These are phyloP conservation scores for Macrostomum cliftonense DNA, from an alignment of 2,888 invertebrate species.

Conservation along the genomic window DNA sequence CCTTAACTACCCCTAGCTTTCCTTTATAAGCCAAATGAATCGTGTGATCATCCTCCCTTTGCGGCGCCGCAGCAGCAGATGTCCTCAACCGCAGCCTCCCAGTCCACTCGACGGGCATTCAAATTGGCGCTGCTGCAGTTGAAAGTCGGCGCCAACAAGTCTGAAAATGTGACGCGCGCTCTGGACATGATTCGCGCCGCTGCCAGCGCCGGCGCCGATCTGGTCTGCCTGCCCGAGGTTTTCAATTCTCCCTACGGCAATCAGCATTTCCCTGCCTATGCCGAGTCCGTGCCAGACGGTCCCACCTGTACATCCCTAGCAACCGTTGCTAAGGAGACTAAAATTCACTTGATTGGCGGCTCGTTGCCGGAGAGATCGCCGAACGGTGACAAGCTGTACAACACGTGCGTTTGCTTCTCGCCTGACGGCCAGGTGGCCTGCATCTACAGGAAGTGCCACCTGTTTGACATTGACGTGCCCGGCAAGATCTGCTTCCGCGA, in stretches of 20 bases:
- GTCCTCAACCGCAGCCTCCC: too few relatives aligned
- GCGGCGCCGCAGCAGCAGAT: too few relatives aligned
- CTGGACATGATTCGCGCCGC: slow-evolving; percentile 51
- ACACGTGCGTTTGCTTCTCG: slow-evolving; percentile 71
- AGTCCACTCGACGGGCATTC: not conserved
- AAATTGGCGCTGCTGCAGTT: slow-evolving; percentile 61
- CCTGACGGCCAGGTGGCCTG: slow-evolving; percentile 57
- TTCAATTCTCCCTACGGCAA: slow-evolving; percentile 79
- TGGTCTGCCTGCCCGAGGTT: slow-evolving; percentile 59
- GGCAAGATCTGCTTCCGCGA: slow-evolving; percentile 36
- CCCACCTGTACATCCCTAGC: not conserved
- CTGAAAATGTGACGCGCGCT: slow-evolving; percentile 53
- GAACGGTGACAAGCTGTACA: slow-evolving; percentile 45
- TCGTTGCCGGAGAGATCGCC: slow-evolving; percentile 61
- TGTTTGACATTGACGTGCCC: slow-evolving; percentile 86
- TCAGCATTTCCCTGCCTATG: slow-evolving; percentile 58
- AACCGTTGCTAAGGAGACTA: slow-evolving; percentile 41
- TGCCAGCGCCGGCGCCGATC: slow-evolving; percentile 42
- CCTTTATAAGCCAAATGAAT: too few relatives aligned
- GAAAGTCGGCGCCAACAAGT: slow-evolving; percentile 54
- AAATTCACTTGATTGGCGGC: slow-evolving; percentile 66
- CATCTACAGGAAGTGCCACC: slow-evolving; percentile 71
- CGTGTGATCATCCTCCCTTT: too few relatives aligned
- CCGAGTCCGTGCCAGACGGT: slow-evolving; percentile 60
- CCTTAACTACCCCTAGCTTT: too few relatives aligned